Base-by-base conservation (phyloP, 2,888 invertebrate species). In the Plusia festucae region DNA sequence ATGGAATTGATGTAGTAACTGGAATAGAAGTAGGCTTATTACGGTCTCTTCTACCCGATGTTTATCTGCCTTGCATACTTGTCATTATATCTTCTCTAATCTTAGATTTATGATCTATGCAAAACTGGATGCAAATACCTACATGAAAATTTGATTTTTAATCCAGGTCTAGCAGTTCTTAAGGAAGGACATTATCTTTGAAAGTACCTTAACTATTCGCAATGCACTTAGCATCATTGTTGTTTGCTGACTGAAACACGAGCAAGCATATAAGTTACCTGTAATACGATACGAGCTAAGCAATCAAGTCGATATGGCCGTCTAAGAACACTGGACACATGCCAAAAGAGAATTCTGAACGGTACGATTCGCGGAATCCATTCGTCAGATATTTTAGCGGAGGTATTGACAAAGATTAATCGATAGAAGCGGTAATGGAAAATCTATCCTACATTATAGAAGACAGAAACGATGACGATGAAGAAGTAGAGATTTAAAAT, bases 361-460 rank as follows among this genome's bases (percentile, higher is more conserved):
- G 32, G 71, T 68, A 70, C 65, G 68, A 76, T 80, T 79, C 73
- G 74, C 71, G 55, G 58, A 30, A 73, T 49, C 69, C 71, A 83
- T 84, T 81, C 81, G 76, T 86, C 83, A 82, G 79, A 67, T 70
- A 66, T 66, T 76, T 58, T 72, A 62, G 69, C 57, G 20, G 40
- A 60, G 65, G 68, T 61, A 65, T 51, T 52, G 64, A 60, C 68
- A 62, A 24, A 78, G 79, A 75, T 65, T 71, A 75, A 79, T 79
- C 54, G 30, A 13, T n/a, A 60, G 58, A 62, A 1, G 53, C 22
- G 60, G 51, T 52, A 30, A 34, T 49, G 20, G 30, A 56, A 51
- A 57, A 49, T 49, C 1, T 49, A 49, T 57, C 6, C 24, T 11
- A 20, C 9, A 15, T n/a, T 16, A 2, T 15, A 16, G 32, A 8